Evolutionary conservation across 2,113 vertebrate genomes (phyloP).

Genomic region (Equus quagga): DNA sequence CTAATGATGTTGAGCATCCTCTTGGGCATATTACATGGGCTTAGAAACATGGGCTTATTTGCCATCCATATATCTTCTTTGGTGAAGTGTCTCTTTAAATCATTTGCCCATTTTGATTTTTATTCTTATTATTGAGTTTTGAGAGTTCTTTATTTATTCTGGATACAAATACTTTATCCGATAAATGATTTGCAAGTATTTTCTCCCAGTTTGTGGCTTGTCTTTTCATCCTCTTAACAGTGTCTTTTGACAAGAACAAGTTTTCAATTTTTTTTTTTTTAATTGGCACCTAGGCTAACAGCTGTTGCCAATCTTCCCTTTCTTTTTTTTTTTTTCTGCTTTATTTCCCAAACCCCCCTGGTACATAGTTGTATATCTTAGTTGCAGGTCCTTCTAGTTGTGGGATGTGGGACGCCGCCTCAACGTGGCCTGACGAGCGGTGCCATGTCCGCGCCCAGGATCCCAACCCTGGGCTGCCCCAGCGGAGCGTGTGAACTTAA

Average conservation of each 20-base stretch:
- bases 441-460: too few relatives aligned
- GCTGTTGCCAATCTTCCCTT: too few relatives aligned
- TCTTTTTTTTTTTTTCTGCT: too few relatives aligned
- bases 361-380: too few relatives aligned
- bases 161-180: background rate
- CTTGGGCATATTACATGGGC: background rate
- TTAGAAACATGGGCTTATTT: background rate
- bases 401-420: too few relatives aligned
- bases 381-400: too few relatives aligned
- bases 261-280: background rate
- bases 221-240: background rate
- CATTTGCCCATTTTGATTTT: background rate
- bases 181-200: conserved; percentile 10
- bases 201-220: background rate
- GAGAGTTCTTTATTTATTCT: background rate
- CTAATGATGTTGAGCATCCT: background rate
- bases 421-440: too few relatives aligned
- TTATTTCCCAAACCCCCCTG: too few relatives aligned
- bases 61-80: background rate
- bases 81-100: background rate
- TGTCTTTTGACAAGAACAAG: background rate
- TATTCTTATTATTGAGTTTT: background rate
- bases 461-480: too few relatives aligned
- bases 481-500: too few relatives aligned
- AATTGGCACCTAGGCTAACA: too few relatives aligned